phyloP scores from a whole-genome alignment of 2,888 invertebrate species.

The Norana najaformis region DNA sequence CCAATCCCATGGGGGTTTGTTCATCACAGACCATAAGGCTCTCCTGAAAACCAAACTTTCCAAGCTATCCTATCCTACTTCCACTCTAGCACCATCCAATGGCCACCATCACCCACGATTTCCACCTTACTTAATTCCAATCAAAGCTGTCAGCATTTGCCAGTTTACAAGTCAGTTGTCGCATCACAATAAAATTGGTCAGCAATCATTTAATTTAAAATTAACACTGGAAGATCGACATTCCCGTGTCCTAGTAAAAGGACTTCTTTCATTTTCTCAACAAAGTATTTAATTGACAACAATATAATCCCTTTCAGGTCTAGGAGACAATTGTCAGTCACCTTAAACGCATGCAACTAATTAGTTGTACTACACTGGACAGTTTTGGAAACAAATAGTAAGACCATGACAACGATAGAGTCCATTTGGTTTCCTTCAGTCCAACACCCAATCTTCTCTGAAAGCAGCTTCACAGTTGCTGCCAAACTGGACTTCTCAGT shows the following conservation, averaged over 20 bases:
- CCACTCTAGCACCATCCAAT: too few species aligned
- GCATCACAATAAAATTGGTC: background rate
- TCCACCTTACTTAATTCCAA: background rate
- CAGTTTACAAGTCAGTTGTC: background rate
- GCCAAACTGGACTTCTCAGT: background rate
- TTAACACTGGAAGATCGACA: too few species aligned
- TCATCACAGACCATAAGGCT: too few species aligned
- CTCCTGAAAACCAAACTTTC: too few species aligned
- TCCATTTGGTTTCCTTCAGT: background rate
- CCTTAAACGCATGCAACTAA: background rate
- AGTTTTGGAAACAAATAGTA: background rate
- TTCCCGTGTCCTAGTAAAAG: background rate
- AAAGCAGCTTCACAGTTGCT: background rate
- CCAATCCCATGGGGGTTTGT: too few species aligned
- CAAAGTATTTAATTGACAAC: background rate
- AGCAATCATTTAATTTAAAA: background rate
- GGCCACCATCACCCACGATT: too few species aligned
- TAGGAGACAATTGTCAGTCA: background rate
- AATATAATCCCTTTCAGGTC: background rate
- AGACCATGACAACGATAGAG: background rate
- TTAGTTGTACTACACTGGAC: slow-evolving; percentile 13
- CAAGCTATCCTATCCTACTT: too few species aligned
- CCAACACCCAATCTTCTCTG: background rate
- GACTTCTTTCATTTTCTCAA: background rate
- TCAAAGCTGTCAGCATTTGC: background rate